Percentiles rank a stretch among this genome's conserved stretches.
Evolutionary conservation across 2,888 invertebrate genomes (phyloP).

Genomic region (Criorhina ranunculi): DNA sequence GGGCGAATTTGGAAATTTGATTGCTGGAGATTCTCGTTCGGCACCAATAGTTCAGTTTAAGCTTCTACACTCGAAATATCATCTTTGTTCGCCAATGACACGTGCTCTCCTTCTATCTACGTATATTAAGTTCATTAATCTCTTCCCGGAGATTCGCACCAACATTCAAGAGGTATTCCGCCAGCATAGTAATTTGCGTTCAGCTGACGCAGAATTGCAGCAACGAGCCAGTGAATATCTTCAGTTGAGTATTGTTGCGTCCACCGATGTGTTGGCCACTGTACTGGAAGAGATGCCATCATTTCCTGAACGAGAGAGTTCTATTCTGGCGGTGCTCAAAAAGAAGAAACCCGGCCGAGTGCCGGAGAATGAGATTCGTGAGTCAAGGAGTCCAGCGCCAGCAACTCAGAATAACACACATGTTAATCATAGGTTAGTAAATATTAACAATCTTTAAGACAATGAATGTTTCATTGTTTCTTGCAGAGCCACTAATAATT

Average conservation of each 20-base stretch:
- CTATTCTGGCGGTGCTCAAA: slow-evolving; percentile 98
- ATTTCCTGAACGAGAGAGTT: slow-evolving; percentile 99
- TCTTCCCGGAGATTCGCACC: slow-evolving; percentile 98
- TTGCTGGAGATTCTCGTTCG: slow-evolving; percentile 98
- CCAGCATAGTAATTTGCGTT: slow-evolving; percentile 97
- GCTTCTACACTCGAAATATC: slow-evolving; percentile 99
- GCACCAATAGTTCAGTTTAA: slow-evolving; percentile 99
- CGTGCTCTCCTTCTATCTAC: slow-evolving; percentile 98
- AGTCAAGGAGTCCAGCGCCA: slow-evolving; percentile 90
- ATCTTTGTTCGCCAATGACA: slow-evolving; percentile 98
- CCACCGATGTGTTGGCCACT: slow-evolving; percentile 98
- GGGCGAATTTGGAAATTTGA: slow-evolving; percentile 99
- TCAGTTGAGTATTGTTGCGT: slow-evolving; percentile 97
- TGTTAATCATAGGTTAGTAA: slow-evolving; percentile 84
- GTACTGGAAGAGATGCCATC: slow-evolving; percentile 99
- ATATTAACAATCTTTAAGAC: neutral
- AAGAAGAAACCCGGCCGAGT: slow-evolving; percentile 98
- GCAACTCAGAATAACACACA: slow-evolving; percentile 84
- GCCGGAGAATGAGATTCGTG: slow-evolving; percentile 93
- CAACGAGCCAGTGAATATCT: slow-evolving; percentile 99
- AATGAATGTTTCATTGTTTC: neutral
- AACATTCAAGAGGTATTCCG: slow-evolving; percentile 97
- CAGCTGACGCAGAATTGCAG: slow-evolving; percentile 99
- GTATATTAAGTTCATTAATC: slow-evolving; percentile 99
- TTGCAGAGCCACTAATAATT: slow-evolving; percentile 80